Percentiles rank a stretch among this genome's conserved stretches.
These are phyloP conservation scores for Physella acuta DNA, from an alignment of 1,140 invertebrate species.

Conservation along the genomic window DNA sequence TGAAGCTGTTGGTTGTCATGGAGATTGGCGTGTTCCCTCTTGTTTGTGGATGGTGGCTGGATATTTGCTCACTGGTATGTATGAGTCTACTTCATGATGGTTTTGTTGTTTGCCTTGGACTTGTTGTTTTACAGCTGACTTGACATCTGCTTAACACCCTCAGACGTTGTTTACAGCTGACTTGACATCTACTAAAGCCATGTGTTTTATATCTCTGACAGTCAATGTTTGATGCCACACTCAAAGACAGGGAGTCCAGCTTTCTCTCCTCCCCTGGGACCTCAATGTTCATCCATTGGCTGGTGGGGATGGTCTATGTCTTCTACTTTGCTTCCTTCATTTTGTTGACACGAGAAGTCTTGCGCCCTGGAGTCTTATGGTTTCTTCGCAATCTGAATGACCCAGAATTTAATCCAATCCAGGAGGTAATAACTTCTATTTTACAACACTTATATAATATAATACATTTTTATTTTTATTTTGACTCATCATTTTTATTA, in stretches of 20 bases:
- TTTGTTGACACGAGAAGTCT: conserved; percentile 85
- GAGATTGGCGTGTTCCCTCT: conserved; percentile 96
- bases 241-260: conserved; percentile 74
- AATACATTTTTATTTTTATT: background rate
- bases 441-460: background rate
- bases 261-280: conserved; percentile 89
- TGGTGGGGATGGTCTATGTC: conserved; percentile 98
- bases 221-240: conserved; percentile 80
- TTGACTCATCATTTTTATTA: background rate
- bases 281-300: conserved; percentile 97
- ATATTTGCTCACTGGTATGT: conserved; percentile 86
- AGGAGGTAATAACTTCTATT: conserved; percentile 66
- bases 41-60: conserved; percentile 98
- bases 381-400: conserved; percentile 95
- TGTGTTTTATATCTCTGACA: too few species aligned
- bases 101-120: background rate
- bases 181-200: too few species aligned
- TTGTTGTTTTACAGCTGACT: too few species aligned
- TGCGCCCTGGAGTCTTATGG: conserved; percentile 94
- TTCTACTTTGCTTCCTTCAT: conserved; percentile 99
- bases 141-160: too few species aligned
- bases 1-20: conserved; percentile 83
- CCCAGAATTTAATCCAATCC: conserved; percentile 96
- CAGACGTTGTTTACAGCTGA: too few species aligned
- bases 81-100: background rate